Percentiles rank a stretch among this genome's conserved stretches.
Evolutionary conservation across 2,113 vertebrate species (phyloP).

Genomic region (Tinamus guttatus): DNA sequence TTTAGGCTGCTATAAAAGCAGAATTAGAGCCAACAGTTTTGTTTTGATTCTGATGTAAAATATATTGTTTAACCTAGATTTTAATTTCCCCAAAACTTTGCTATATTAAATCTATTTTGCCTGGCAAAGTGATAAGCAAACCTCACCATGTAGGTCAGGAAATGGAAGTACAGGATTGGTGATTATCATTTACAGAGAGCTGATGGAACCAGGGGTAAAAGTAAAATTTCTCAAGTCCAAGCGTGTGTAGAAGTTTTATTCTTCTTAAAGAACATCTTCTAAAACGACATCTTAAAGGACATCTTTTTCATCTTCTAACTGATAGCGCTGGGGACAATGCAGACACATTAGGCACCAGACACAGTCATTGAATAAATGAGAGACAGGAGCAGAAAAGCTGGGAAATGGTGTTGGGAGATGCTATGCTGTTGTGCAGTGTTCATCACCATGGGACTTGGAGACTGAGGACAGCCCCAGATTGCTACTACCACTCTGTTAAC

Average conservation of each 20-base stretch:
- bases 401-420: not conserved
- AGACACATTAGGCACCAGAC: not conserved
- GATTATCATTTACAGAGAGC: not conserved
- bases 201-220: accelerated
- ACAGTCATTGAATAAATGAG: not conserved
- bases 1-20: not conserved
- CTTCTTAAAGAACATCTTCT: not conserved
- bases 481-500: not conserved
- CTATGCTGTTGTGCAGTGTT: not conserved
- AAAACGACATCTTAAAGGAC: no score
- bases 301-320: not conserved
- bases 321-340: not conserved
- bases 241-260: not conserved
- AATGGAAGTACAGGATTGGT: not conserved
- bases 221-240: not conserved
- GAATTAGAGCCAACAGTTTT: not conserved
- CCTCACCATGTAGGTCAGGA: not conserved
- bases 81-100: not conserved
- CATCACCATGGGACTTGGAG: not conserved
- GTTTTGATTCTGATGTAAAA: not conserved
- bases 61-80: not conserved
- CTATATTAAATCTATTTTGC: not conserved
- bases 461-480: not conserved
- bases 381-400: accelerated
- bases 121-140: not conserved